phyloP scores from a whole-genome alignment of 1,140 invertebrate species.

The Sarcophaga bullata region DNA sequence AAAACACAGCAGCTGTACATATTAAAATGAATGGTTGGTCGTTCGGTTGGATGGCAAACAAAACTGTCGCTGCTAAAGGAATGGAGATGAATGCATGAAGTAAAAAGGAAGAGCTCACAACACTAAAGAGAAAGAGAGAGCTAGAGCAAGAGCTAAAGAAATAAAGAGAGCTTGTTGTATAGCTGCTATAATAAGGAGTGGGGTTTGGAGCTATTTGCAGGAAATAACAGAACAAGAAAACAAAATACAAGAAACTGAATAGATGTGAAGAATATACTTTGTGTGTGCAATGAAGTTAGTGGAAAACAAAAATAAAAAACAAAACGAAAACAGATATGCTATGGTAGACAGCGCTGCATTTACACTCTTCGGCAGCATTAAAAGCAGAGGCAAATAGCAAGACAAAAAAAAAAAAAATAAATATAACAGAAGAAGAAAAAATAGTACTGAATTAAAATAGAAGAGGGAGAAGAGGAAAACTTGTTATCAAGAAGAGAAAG shows the following conservation, averaged over 20 bases:
- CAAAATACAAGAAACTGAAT: not conserved
- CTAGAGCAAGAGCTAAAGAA: not conserved
- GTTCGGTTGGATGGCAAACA: not conserved
- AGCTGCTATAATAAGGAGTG: not conserved
- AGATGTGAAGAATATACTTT: not conserved
- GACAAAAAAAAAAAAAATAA: not conserved
- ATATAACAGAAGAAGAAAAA: not conserved
- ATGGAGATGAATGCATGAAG: too few relatives aligned
- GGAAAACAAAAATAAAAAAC: slow-evolving; percentile 1
- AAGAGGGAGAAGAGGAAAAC: slow-evolving; percentile 10
- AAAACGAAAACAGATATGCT: not conserved
- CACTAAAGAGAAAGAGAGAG: not conserved
- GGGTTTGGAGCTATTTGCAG: not conserved
- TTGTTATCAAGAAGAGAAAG: slow-evolving; percentile 39
- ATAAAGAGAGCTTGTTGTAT: not conserved
- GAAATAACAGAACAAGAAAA: slow-evolving; percentile 10
- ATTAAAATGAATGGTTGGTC: slow-evolving; percentile 20
- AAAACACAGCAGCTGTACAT: slow-evolving; percentile 35
- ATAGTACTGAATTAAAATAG: slow-evolving; percentile 12
- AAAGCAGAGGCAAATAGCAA: not conserved
- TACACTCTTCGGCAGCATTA: not conserved
- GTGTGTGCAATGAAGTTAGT: not conserved
- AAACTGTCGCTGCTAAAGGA: too few relatives aligned
- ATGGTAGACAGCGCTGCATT: not conserved
- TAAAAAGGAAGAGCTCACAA: too few relatives aligned